These are phyloP conservation scores for Leptopterna dolabrata DNA, from an alignment of 2,888 invertebrate genomes.

Conservation along the genomic window DNA sequence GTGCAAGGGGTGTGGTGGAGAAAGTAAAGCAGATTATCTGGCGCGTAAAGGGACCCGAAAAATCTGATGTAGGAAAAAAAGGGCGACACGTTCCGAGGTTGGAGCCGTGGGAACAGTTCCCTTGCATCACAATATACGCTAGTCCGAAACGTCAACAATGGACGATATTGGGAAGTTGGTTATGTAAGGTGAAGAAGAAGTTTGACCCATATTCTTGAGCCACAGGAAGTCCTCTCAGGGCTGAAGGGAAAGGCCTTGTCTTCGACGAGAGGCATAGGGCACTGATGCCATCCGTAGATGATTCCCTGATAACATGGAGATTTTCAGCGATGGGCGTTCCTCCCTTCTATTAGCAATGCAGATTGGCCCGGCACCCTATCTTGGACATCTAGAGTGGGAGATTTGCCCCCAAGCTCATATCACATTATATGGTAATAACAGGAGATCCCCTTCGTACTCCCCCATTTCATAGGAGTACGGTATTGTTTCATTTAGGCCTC, in stretches of 20 bases:
- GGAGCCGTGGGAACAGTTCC: conserved; percentile 32
- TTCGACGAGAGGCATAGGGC: conserved; percentile 36
- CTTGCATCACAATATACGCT: conserved; percentile 29
- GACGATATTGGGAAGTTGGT: conserved; percentile 40
- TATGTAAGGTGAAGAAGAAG: conserved; percentile 39
- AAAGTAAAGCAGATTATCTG: conserved; percentile 42
- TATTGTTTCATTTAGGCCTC: conserved; percentile 48
- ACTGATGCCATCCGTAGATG: conserved; percentile 46
- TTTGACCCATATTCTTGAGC: conserved; percentile 43
- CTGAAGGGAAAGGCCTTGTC: conserved; percentile 29
- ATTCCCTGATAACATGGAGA: conserved; percentile 49
- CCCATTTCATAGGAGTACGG: conserved; percentile 16
- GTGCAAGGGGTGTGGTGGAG: background rate
- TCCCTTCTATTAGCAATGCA: conserved; percentile 53
- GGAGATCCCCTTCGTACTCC: background rate
- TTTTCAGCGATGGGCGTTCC: conserved; percentile 55
- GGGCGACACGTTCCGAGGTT: conserved; percentile 2
- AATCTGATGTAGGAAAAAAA: background rate
- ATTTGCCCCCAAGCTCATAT: conserved; percentile 51
- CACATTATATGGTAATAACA: conserved; percentile 56
- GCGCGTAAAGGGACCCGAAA: background rate
- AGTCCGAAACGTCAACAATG: conserved; percentile 45
- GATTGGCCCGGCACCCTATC: conserved; percentile 46
- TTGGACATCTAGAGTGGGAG: conserved; percentile 56
- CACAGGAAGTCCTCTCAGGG: background rate